Conservation (phyloP, 2,888 invertebrate species). For the Chorisops tibialis region DNA sequence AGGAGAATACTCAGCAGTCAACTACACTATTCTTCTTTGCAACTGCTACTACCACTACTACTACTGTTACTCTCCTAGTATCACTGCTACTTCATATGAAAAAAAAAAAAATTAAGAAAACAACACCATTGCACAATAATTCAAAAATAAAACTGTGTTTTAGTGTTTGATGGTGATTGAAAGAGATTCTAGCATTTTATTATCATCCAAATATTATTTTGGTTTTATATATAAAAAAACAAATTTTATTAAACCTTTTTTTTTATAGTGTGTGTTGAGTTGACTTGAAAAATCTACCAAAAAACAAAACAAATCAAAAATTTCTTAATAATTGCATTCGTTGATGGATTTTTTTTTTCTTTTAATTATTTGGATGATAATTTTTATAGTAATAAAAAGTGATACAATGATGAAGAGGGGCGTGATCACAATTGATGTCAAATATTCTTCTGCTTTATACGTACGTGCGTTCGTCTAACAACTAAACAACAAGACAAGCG, state of each 20-base stretch:
- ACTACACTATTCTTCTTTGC: conserved; percentile 27
- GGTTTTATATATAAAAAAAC: no score
- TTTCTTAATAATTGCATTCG: background rate
- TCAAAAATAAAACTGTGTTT: background rate
- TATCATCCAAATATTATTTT: conserved; percentile 13
- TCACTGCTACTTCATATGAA: background rate
- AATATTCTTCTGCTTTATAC: conserved; percentile 26
- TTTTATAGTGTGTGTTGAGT: no score
- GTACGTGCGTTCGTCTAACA: background rate
- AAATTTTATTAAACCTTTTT: no score
- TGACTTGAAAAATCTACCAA: no score
- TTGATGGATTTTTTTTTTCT: conserved; percentile 13
- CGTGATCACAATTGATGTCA: conserved; percentile 7
- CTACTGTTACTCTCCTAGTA: conserved; percentile 18
- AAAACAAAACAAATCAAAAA: no score
- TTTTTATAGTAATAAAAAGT: conserved; percentile 23
- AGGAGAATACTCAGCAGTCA: conserved; percentile 33
- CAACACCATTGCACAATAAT: conserved; percentile 1
- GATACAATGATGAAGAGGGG: conserved; percentile 3
- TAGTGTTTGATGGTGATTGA: background rate
- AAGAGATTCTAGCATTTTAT: background rate
- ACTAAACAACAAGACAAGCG: conserved; percentile 18
- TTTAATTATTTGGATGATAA: conserved; percentile 22
- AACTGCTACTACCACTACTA: conserved; percentile 23
- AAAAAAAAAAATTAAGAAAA: background rate